These are phyloP conservation scores for Acrossocheilus wenchowensis DNA, from an alignment of 2,797 vertebrate species.

Conservation along the genomic window DNA sequence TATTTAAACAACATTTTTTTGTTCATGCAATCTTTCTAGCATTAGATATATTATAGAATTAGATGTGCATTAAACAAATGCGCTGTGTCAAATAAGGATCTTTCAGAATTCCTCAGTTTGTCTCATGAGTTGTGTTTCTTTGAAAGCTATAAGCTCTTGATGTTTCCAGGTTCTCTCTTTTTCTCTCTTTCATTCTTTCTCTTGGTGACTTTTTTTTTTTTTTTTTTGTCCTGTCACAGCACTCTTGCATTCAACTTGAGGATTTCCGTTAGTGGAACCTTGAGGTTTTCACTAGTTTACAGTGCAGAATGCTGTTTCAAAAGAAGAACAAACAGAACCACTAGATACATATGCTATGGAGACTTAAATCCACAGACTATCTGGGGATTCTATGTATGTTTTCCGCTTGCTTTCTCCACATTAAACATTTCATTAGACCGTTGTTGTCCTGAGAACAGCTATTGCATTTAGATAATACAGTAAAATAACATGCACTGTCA, in stretches of 20 bases:
- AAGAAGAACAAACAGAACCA: slow-evolving; percentile 26
- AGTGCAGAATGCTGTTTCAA: slow-evolving; percentile 58
- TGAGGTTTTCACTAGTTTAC: slow-evolving; percentile 64
- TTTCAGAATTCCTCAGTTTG: background rate
- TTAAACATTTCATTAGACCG: background rate
- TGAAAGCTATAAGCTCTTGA: slow-evolving; percentile 16
- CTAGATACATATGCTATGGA: slow-evolving; percentile 57
- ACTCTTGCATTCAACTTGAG: slow-evolving; percentile 49
- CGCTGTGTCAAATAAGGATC: background rate
- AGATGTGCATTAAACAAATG: background rate
- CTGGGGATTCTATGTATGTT: background rate
- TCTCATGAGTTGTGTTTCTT: slow-evolving; percentile 11
- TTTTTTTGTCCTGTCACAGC: slow-evolving; percentile 45
- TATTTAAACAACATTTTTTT: too few relatives aligned
- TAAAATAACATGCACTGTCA: background rate
- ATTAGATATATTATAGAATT: background rate
- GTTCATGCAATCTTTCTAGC: background rate
- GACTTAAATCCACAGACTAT: slow-evolving; percentile 17
- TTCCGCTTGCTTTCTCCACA: background rate
- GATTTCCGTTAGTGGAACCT: slow-evolving; percentile 65
- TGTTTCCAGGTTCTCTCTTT: background rate
- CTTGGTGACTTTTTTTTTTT: slow-evolving; percentile 34
- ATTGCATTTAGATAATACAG: background rate
- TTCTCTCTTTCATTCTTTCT: slow-evolving; percentile 36
- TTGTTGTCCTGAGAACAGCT: background rate